Base-by-base conservation (phyloP, 92 coral and sea anemone genomes). In the Actinostola sp. region DNA sequence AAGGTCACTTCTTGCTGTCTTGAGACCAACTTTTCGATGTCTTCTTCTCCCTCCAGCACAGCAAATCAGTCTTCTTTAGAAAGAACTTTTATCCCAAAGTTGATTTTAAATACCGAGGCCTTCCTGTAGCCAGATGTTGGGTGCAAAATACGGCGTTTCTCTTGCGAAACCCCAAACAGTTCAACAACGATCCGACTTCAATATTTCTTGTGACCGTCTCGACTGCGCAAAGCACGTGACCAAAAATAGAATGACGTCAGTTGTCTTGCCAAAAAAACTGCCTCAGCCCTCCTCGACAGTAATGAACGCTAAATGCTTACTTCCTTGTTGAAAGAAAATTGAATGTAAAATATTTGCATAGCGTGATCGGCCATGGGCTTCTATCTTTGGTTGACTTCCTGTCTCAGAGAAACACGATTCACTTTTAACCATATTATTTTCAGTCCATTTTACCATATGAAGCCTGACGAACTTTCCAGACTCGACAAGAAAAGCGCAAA, bases 211-310 rank as follows among this genome's bases (percentile, higher is more conserved):
- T 64, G 72, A 63, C 62, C 74, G 74, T 68, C 74, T 68, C 74
- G 81, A 64, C 81, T 51, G 73, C 55, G 81, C 66, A 64, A 61
- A 34, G 72, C 81, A 75, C 81, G 81, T 75, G 81, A 75, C 63
- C 81, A 33, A 71, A 71, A 54, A 71, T 44, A 45, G 44, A 66
- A 51, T 75, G 81, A 75, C 81, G 81, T 75, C 81, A 75, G 51
- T 26, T 33, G 3, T 10, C 29, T 15, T 38, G 19, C 0, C 1
- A 45, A 9, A 23, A 64, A 50, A 17, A 9, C 25, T 17, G 24
- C 49, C 53, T 33, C 56, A 48, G 72, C 42, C 63, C 62, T 51
- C 62, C 74, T 35, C 10, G 29, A 58, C 61, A 32, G 60, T 57
- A 29, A 35, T 30, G 23, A 16, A 15, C 28, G 6, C 17, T 10